Conservation (phyloP, 2,888 invertebrate species). For the Ectobius pallidus region DNA sequence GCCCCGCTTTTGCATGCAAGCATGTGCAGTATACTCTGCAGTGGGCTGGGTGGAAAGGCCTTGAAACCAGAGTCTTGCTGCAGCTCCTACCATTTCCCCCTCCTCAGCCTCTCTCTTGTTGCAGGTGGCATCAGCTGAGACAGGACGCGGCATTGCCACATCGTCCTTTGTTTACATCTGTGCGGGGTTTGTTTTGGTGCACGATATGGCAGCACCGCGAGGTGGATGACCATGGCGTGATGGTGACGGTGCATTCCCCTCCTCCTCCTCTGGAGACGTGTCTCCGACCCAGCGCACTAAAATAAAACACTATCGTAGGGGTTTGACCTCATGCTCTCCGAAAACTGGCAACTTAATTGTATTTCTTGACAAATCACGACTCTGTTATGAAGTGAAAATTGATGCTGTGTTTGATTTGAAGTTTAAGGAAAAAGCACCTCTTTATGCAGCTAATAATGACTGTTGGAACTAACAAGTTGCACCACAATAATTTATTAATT, state of each 20-base stretch:
- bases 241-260: neutral
- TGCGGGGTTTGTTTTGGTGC: constrained; percentile 5
- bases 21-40: constrained; percentile 11
- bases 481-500: too few species aligned
- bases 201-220: constrained; percentile 1
- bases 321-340: too few species aligned
- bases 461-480: too few species aligned
- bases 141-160: neutral
- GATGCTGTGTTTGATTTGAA: too few species aligned
- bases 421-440: too few species aligned
- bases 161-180: constrained; percentile 1
- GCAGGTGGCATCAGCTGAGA: constrained; percentile 18
- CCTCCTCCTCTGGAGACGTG: neutral
- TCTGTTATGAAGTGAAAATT: too few species aligned
- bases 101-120: neutral
- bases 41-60: constrained; percentile 2
- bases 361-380: too few species aligned
- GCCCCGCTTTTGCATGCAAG: neutral
- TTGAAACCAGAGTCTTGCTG: neutral
- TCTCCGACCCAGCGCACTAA: constrained; percentile 12
- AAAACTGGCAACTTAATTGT: too few species aligned
- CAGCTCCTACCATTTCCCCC: neutral
- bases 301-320: neutral
- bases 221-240: constrained; percentile 12
- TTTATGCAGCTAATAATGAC: too few species aligned